Conservation (phyloP, 1,140 invertebrate species). For the Neodiprion virginianus region DNA sequence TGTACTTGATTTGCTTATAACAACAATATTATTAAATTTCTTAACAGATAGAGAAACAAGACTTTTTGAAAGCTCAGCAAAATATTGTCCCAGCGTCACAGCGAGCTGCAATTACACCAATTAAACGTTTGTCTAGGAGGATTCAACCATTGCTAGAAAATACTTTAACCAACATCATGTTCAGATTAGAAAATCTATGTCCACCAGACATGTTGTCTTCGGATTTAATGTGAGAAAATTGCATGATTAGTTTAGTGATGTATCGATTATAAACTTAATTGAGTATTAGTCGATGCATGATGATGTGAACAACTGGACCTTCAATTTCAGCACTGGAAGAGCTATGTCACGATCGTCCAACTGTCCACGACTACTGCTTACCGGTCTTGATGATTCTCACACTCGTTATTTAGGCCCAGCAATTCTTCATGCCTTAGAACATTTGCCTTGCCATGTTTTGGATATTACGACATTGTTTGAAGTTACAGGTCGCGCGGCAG, state of each 20-base stretch:
- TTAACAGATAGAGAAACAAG: constrained; percentile 66
- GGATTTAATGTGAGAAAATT: constrained; percentile 41
- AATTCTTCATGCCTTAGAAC: constrained; percentile 54
- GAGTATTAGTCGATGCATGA: neutral
- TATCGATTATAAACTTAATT: constrained; percentile 10
- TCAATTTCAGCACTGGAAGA: constrained; percentile 35
- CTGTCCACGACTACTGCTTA: constrained; percentile 55
- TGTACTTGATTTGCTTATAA: constrained; percentile 12
- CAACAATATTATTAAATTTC: constrained; percentile 18
- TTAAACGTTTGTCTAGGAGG: constrained; percentile 62
- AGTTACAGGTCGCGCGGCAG: constrained; percentile 65
- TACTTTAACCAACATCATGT: constrained; percentile 57
- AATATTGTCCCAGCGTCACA: constrained; percentile 75
- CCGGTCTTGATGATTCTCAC: constrained; percentile 57
- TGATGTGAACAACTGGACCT: neutral
- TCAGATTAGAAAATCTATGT: constrained; percentile 42
- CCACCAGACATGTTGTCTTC: constrained; percentile 51
- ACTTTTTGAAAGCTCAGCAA: constrained; percentile 72
- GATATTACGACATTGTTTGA: constrained; percentile 56
- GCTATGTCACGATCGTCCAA: constrained; percentile 41
- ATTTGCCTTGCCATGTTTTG: constrained; percentile 53
- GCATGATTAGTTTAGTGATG: constrained; percentile 12
- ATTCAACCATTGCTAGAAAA: constrained; percentile 66
- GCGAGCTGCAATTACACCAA: constrained; percentile 63
- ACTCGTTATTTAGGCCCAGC: constrained; percentile 57